phyloP scores from a whole-genome alignment of 1,140 invertebrate species.

The Panonychus citri region DNA sequence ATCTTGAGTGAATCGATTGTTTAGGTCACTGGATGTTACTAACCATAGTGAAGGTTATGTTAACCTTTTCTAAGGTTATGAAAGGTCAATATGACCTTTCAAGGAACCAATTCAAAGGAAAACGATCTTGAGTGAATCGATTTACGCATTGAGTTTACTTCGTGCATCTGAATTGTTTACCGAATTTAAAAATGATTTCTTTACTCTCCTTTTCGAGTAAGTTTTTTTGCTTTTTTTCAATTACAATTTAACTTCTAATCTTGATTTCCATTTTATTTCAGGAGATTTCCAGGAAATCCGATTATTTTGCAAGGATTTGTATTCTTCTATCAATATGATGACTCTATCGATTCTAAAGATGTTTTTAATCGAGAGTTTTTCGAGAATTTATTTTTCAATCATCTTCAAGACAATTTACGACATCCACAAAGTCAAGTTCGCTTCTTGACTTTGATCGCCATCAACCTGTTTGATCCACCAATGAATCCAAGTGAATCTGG shows the following conservation, averaged over 20 bases:
- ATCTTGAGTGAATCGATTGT: too few relatives aligned
- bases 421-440: constrained; percentile 28
- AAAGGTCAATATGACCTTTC: too few relatives aligned
- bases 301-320: not conserved
- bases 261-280: not conserved
- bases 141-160: not conserved
- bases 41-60: too few relatives aligned
- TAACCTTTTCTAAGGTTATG: too few relatives aligned
- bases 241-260: too few relatives aligned
- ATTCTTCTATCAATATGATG: not conserved
- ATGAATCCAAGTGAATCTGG: constrained; percentile 18
- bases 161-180: not conserved
- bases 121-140: not conserved
- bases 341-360: not conserved
- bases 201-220: not conserved
- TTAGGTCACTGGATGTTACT: too few relatives aligned
- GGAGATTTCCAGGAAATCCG: not conserved
- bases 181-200: not conserved
- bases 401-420: constrained; percentile 5
- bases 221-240: too few relatives aligned
- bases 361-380: not conserved
- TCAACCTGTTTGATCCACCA: constrained; percentile 37
- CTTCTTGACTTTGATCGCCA: constrained; percentile 39
- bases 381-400: not conserved
- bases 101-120: too few relatives aligned